Base-by-base conservation (phyloP, 1,140 invertebrate genomes). In the Lucilia cuprina region DNA sequence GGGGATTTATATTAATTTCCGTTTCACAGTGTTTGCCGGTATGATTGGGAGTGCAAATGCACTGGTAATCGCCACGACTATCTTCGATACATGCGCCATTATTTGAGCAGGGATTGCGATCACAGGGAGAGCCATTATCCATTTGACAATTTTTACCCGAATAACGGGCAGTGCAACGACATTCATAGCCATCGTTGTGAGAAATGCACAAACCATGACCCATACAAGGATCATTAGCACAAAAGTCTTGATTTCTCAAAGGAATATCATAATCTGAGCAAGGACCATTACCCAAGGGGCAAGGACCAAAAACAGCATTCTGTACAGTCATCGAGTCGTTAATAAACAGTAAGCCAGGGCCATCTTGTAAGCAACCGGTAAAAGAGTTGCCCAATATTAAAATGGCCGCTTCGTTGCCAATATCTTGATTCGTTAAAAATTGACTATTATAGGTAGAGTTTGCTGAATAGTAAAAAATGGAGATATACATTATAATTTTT, bases 61-160 rank as follows among this genome's bases (percentile, higher is more conserved):
- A 98, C 2, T 89, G 90, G 90, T 96, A 97, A 86, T 96, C 94
- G 7, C 96, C 96, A 13, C 94, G 93, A 17, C 92, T 89, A 88
- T 96, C 94, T 89, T 97, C 95, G 14, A 92, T 88, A 88, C 97
- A 98, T 34, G 91, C 93, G 25, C 94, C 96, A n/a, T 93, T 94
- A 91, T 97, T 95, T 65, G 92, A 92, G 89, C 97, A 98, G 0
- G 95, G 94, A 86, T 90, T 93, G 70, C 91, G 93, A 50, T 92
- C 91, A 89, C 97, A 98, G 17, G 95, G 94, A 86, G 94, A 92
- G 83, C 95, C 94, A 89, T 92, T 93, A 91, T 97, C 96, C 89
- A 94, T 93, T 91, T 97, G 94, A 92, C 96, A 97, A 91, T 96
- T 96, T 92, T 95, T 95, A 85, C 96, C 96, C 83, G 94, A 94